A percentile compares a stretch with the other conserved stretches of the same genome.
phyloP scores from a whole-genome alignment of 2,888 invertebrate species.

The Heliconius erato region DNA sequence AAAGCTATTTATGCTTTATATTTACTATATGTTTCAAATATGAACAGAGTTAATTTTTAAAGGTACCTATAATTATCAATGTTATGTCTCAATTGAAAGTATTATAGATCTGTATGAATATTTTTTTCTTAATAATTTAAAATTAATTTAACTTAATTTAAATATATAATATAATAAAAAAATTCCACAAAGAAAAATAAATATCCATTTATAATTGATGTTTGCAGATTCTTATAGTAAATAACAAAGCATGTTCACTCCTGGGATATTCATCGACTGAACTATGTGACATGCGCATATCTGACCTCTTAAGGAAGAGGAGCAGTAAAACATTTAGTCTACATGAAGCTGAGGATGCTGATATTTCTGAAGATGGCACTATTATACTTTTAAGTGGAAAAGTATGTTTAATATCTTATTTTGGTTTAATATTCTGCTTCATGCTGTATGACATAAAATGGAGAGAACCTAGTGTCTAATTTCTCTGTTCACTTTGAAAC shows the following conservation, averaged over 20 bases:
- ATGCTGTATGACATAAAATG: background rate
- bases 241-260: slow-evolving; percentile 88
- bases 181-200: background rate
- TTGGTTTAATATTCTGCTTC: background rate
- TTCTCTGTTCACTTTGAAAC: background rate
- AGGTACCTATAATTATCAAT: too few relatives aligned
- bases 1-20: too few relatives aligned
- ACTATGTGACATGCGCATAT: slow-evolving; percentile 81
- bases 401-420: slow-evolving; percentile 65
- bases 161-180: background rate
- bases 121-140: too few relatives aligned
- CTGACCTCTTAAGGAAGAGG: slow-evolving; percentile 82
- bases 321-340: slow-evolving; percentile 80
- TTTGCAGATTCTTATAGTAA: slow-evolving; percentile 88
- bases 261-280: slow-evolving; percentile 85
- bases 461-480: too few relatives aligned
- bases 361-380: slow-evolving; percentile 85
- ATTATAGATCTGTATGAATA: too few relatives aligned
- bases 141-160: background rate
- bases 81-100: too few relatives aligned
- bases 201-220: slow-evolving; percentile 6
- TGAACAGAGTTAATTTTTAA: too few relatives aligned
- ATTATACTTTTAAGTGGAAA: slow-evolving; percentile 88
- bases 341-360: slow-evolving; percentile 81
- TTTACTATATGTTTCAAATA: too few relatives aligned